Evolutionary conservation across 2,797 vertebrate genomes (phyloP).

Genomic region (Australoheros facetus): DNA sequence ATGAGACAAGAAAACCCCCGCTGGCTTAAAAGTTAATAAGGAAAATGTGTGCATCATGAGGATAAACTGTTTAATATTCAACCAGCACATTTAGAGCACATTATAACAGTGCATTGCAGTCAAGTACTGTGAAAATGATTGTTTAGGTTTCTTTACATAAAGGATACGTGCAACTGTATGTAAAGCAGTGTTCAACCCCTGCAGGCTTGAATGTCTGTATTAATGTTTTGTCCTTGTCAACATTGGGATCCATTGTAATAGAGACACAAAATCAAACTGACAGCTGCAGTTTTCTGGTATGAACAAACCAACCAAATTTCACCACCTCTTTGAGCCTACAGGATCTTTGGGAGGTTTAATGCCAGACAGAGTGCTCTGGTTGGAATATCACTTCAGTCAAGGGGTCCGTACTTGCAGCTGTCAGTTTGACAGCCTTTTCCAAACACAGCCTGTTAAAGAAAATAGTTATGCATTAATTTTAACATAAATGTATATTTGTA

Average conservation of each 20-base stretch:
- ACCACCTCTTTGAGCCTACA: neutral
- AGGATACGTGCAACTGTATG: neutral
- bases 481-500: neutral
- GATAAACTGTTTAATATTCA: neutral
- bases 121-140: neutral
- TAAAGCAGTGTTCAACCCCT: neutral
- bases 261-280: slow-evolving; percentile 24
- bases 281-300: slow-evolving; percentile 12
- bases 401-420: neutral
- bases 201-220: slow-evolving; percentile 3
- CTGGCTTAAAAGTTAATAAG: slow-evolving; percentile 23
- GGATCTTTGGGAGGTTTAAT: neutral
- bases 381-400: neutral
- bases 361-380: neutral
- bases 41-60: neutral
- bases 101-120: neutral
- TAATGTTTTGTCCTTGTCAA: slow-evolving; percentile 17
- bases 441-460: neutral
- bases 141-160: neutral
- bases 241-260: neutral
- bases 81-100: neutral
- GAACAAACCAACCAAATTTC: neutral
- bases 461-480: neutral
- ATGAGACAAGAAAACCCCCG: neutral
- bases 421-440: neutral